A percentile compares a stretch with the other conserved stretches of the same genome.
phyloP scores from a whole-genome alignment of 2,888 invertebrate species.

The Aromia moschata region DNA sequence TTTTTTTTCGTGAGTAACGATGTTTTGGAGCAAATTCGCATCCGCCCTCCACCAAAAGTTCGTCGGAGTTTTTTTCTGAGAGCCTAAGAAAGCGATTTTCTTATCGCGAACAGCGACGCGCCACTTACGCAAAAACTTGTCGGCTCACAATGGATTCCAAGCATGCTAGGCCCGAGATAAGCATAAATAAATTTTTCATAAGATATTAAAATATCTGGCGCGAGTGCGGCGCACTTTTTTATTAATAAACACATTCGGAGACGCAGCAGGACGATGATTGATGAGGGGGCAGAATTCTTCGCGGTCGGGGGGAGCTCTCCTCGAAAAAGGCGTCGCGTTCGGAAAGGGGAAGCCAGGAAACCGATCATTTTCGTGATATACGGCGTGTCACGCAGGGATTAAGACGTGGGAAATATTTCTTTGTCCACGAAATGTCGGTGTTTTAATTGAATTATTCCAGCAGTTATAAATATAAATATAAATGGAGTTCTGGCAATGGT shows the following conservation, averaged over 20 bases:
- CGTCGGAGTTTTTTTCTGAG: background rate
- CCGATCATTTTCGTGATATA: background rate
- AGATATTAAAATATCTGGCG: constrained; percentile 9
- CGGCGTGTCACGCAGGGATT: background rate
- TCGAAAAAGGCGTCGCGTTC: background rate
- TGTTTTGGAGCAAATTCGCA: background rate
- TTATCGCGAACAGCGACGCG: background rate
- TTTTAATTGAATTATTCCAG: no score
- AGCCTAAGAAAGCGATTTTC: background rate
- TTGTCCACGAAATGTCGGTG: no score
- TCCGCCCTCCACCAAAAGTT: background rate
- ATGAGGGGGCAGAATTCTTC: background rate
- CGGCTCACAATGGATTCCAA: constrained; percentile 1
- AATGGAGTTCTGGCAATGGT: no score
- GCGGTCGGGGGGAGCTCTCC: no score
- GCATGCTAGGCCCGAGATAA: constrained; percentile 11
- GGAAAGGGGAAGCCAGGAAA: background rate
- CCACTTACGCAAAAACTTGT: constrained; percentile 11
- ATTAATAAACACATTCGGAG: constrained; percentile 14
- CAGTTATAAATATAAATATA: no score
- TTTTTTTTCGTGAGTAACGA: background rate
- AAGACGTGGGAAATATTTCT: no score
- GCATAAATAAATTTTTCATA: constrained; percentile 17
- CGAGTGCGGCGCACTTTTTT: background rate
- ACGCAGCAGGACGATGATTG: constrained; percentile 17